Conservation (phyloP, 2,888 invertebrate genomes). For the Tridacna gigas region DNA sequence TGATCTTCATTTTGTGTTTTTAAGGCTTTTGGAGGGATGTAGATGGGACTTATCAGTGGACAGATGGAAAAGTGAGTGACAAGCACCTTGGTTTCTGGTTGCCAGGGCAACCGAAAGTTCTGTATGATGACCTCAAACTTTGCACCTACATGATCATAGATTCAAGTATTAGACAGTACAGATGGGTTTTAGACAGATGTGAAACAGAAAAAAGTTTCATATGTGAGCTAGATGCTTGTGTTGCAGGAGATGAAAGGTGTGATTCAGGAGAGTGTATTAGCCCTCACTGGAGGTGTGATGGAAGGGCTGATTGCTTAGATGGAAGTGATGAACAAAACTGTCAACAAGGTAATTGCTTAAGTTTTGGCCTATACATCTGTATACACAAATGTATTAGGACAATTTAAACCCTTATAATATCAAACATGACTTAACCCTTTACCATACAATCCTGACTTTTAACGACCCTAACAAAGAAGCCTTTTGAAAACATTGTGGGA, state of each 20-base stretch:
- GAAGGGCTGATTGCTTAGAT: conserved; percentile 72
- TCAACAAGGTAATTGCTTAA: conserved; percentile 54
- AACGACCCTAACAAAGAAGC: no score
- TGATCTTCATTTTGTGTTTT: background rate
- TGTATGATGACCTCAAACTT: conserved; percentile 41
- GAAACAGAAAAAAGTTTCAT: conserved; percentile 66
- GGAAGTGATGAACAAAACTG: conserved; percentile 76
- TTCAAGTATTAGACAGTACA: conserved; percentile 83
- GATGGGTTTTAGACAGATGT: conserved; percentile 80
- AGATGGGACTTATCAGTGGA: conserved; percentile 67
- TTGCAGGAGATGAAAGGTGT: conserved; percentile 69
- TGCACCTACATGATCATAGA: conserved; percentile 51
- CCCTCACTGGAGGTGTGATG: conserved; percentile 72
- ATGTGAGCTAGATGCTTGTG: conserved; percentile 73
- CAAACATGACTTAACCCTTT: background rate
- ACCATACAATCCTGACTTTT: background rate
- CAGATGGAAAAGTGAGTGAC: conserved; percentile 60
- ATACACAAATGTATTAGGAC: no score
- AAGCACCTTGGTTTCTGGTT: conserved; percentile 73
- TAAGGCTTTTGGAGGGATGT: conserved; percentile 70
- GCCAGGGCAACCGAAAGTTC: conserved; percentile 58
- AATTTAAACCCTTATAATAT: no score
- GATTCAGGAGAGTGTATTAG: conserved; percentile 70
- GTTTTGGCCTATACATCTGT: no score
- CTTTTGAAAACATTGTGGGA: no score